phyloP scores from a whole-genome alignment of 2,113 vertebrate genomes.

The Neolamprologus devosi region DNA sequence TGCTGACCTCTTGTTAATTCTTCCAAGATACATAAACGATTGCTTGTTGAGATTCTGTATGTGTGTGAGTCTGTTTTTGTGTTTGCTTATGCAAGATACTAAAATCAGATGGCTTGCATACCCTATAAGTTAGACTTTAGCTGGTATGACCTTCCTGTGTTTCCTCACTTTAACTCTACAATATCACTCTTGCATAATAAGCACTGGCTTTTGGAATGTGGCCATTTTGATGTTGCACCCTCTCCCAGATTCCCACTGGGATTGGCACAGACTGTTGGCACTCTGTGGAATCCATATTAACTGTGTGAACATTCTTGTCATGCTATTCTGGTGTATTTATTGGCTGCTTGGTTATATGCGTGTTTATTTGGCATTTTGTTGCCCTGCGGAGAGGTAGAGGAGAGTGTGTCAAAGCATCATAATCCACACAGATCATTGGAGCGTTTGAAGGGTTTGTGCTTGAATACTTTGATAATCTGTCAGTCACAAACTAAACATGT shows the following conservation, averaged over 20 bases:
- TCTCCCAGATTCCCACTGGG: not conserved
- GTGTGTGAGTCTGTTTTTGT: not conserved
- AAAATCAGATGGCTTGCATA: constrained; percentile 11
- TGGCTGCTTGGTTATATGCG: constrained; percentile 32
- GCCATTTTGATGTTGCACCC: not conserved
- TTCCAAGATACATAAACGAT: constrained; percentile 24
- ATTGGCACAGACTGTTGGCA: constrained; percentile 30
- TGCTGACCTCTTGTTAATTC: constrained; percentile 1
- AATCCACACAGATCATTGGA: not conserved
- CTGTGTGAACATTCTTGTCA: constrained; percentile 66
- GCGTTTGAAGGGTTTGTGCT: not conserved
- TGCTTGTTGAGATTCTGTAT: not conserved
- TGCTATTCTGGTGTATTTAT: constrained; percentile 47
- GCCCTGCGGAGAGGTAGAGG: not conserved
- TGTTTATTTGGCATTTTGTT: constrained; percentile 59
- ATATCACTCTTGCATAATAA: constrained; percentile 12
- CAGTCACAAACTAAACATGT: not conserved
- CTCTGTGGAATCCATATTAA: constrained; percentile 24
- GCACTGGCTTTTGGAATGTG: not conserved
- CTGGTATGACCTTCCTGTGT: not conserved
- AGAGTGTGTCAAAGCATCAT: not conserved
- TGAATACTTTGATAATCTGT: not conserved
- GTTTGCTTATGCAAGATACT: constrained; percentile 21
- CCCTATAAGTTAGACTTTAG: not conserved
- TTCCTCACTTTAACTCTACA: constrained; percentile 7